A percentile compares a stretch with the other conserved stretches of the same genome.
Evolutionary conservation across 2,113 vertebrate genomes (phyloP).

Genomic region (Protomyctophum bolini): DNA sequence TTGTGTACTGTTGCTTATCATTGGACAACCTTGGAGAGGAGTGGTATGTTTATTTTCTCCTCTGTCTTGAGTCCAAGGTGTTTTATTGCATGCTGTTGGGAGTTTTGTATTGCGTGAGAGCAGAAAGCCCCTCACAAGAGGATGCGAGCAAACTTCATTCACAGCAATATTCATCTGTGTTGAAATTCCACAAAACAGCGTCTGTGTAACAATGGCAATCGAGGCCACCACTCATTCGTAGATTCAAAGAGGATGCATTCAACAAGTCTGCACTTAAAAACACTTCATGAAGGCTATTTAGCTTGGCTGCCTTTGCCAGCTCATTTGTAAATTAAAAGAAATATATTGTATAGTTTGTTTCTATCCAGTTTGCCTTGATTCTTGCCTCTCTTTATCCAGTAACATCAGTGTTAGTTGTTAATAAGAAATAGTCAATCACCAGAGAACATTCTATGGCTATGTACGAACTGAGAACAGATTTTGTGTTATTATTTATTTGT

Average conservation of each 20-base stretch:
- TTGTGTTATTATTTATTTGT: background rate
- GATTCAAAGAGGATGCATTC: slow-evolving; percentile 31
- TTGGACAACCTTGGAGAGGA: slow-evolving; percentile 78
- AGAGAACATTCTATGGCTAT: background rate
- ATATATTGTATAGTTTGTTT: slow-evolving; percentile 9
- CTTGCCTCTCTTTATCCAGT: slow-evolving; percentile 16
- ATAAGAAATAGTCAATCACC: background rate
- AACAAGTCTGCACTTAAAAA: slow-evolving; percentile 23
- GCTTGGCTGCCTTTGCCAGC: too few species aligned
- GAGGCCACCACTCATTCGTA: slow-evolving; percentile 41
- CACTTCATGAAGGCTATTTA: slow-evolving; percentile 26
- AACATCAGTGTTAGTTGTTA: background rate
- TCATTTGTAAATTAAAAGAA: background rate
- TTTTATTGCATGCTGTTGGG: slow-evolving; percentile 58
- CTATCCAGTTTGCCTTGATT: slow-evolving; percentile 13
- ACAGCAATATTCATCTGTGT: slow-evolving; percentile 60
- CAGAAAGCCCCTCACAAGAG: slow-evolving; percentile 59
- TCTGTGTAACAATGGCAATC: slow-evolving; percentile 53
- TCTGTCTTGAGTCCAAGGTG: slow-evolving; percentile 72
- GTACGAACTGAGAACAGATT: background rate
- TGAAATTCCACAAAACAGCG: slow-evolving; percentile 62
- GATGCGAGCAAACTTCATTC: slow-evolving; percentile 67
- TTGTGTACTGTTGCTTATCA: slow-evolving; percentile 73
- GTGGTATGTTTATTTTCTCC: slow-evolving; percentile 49
- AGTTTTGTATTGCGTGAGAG: slow-evolving; percentile 62